phyloP scores from a whole-genome alignment of 2,797 vertebrate genomes.

The Gymnodraco acuticeps region DNA sequence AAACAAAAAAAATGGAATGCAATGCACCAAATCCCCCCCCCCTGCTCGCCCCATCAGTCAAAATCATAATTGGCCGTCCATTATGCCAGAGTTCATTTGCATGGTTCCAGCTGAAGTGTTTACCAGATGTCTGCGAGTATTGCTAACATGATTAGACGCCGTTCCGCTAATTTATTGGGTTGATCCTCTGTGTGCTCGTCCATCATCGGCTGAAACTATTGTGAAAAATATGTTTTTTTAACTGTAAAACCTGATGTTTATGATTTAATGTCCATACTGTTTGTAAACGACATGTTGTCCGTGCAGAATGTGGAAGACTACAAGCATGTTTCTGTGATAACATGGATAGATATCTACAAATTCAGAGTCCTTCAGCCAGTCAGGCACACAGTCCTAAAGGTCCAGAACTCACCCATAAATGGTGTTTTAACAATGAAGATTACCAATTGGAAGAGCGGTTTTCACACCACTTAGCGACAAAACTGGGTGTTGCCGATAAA shows the following conservation, averaged over 20 bases:
- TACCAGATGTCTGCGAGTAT: slow-evolving; percentile 75
- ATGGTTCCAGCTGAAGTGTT: slow-evolving; percentile 77
- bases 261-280: not conserved
- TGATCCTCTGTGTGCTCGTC: slow-evolving; percentile 60
- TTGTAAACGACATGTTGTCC: not conserved
- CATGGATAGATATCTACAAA: not conserved
- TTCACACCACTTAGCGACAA: not conserved
- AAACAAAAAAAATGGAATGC: not conserved
- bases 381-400: not conserved
- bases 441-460: not conserved
- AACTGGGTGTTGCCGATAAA: not conserved
- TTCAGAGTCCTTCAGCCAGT: not conserved
- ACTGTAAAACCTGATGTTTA: slow-evolving; percentile 18
- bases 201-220: slow-evolving; percentile 39
- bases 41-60: slow-evolving; percentile 65
- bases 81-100: slow-evolving; percentile 75
- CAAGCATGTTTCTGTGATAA: not conserved
- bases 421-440: not conserved
- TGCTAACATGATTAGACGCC: slow-evolving; percentile 72
- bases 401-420: not conserved
- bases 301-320: not conserved
- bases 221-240: slow-evolving; percentile 22
- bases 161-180: slow-evolving; percentile 65
- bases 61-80: slow-evolving; percentile 73
- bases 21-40: slow-evolving; percentile 3